These are phyloP conservation scores for Drosophila vallismaia DNA, from an alignment of 2,888 invertebrate species.

Conservation along the genomic window DNA sequence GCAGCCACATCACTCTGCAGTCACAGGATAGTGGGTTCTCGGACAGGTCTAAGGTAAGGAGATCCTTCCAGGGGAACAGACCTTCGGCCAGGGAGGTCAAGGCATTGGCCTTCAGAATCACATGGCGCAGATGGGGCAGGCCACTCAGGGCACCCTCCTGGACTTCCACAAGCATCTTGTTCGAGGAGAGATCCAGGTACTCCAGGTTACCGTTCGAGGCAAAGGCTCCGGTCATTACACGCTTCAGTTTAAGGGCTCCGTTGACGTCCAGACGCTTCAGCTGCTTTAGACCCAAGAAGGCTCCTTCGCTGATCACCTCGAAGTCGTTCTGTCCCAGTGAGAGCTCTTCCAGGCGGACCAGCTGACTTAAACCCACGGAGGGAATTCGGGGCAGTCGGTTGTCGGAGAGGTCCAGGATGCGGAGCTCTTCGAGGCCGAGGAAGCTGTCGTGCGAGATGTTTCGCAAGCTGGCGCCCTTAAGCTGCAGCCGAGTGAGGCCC, in stretches of 20 bases:
- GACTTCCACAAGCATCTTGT: conserved; percentile 89
- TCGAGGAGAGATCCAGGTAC: conserved; percentile 90
- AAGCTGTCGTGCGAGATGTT: conserved; percentile 92
- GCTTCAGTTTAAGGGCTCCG: conserved; percentile 89
- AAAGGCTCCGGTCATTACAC: conserved; percentile 91
- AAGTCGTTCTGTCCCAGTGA: conserved; percentile 94
- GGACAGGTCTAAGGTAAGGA: conserved; percentile 90
- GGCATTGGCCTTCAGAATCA: conserved; percentile 91
- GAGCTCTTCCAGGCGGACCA: conserved; percentile 91
- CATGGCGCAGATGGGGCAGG: conserved; percentile 90
- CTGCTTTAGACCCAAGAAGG: conserved; percentile 91
- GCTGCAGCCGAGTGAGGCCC: conserved; percentile 90
- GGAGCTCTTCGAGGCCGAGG: conserved; percentile 89
- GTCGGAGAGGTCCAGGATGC: conserved; percentile 90
- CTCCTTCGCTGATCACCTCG: conserved; percentile 88
- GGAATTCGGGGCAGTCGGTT: conserved; percentile 91
- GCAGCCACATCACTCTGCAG: conserved; percentile 92
- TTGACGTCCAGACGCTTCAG: conserved; percentile 91
- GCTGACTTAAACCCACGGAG: conserved; percentile 88
- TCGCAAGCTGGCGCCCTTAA: conserved; percentile 91
- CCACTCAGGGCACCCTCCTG: conserved; percentile 94
- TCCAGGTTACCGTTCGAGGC: conserved; percentile 92
- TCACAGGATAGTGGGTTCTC: conserved; percentile 93
- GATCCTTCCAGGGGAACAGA: conserved; percentile 91
- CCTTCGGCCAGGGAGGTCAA: conserved; percentile 90